Percentiles rank a stretch among this genome's conserved stretches.
Evolutionary conservation across 2,113 vertebrate genomes (phyloP).

Genomic region (Typhlomys cinereus): DNA sequence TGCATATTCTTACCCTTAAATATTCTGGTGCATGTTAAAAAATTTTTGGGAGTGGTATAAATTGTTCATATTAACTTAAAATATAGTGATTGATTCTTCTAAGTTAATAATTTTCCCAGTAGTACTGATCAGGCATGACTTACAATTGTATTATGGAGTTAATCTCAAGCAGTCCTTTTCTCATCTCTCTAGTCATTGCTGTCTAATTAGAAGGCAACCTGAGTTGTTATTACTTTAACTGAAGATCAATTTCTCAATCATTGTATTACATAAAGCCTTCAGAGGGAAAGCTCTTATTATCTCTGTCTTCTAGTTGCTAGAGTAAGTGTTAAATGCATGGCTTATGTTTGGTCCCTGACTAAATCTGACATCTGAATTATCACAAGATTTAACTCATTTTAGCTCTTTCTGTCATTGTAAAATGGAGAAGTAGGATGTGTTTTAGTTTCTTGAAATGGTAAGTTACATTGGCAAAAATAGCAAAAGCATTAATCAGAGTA

Average conservation of each 20-base stretch:
- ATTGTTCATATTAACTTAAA: background rate
- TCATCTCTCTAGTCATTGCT: background rate
- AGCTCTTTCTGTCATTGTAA: background rate
- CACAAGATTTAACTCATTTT: background rate
- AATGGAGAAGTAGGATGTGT: background rate
- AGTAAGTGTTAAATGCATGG: background rate
- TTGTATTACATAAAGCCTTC: background rate
- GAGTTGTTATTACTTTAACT: slow-evolving; percentile 29
- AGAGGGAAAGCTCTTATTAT: slow-evolving; percentile 8
- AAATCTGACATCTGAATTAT: background rate
- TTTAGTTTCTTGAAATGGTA: background rate
- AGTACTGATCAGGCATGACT: background rate
- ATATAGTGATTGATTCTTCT: background rate
- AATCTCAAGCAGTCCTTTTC: background rate
- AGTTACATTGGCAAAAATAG: background rate
- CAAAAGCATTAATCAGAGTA: background rate
- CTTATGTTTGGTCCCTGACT: slow-evolving; percentile 23
- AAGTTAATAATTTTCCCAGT: slow-evolving; percentile 13
- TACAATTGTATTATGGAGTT: background rate
- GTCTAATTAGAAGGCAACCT: slow-evolving; percentile 24
- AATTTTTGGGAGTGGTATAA: background rate
- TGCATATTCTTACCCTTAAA: background rate
- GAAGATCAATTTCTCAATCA: slow-evolving; percentile 50
- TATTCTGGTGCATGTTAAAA: too few species aligned
- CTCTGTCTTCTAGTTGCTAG: background rate